Base-by-base conservation (phyloP, 2,888 invertebrate species). In the Metacarcinus magister region DNA sequence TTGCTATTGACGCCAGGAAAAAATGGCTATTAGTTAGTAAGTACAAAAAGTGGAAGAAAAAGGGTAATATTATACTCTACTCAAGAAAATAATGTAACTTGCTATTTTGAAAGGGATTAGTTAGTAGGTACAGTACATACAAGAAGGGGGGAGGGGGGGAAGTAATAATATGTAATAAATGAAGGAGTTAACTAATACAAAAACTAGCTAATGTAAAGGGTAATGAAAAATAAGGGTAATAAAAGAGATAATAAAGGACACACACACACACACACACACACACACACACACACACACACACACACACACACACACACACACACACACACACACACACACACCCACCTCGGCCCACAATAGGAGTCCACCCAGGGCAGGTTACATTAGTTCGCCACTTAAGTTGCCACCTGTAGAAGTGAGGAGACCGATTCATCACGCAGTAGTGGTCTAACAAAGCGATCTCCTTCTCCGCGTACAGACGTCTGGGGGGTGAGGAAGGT, bases 281-380 rank as follows among this genome's bases (percentile, higher is more conserved):
- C 39, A 39, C 39, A 39, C 39, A 39, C 39, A 39, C 39, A 39
- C 39, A 39, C 39, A 39, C 39, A 39, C 39, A 39, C 39, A 39
- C 39, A 48, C 48, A 48, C 48, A 48, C 48, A 48, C 39, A 48
- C 48, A 48, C 10, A 48, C 48, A 48, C 48, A 48, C 39, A 48
- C 48, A 48, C 8, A 48, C 13, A 3, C 10, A 48, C 48, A 13
- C 2, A 54, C 16, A 0, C 2, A 54, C 54, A 13, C 54, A 19
- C 19, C 0, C 16, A 82, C 82, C 82, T 82, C 13, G 32, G 7
- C 82, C 82, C 28, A 32, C 32, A 8, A 32, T 28, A 2, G 82
- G 82, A 7, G 82, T 82, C 82, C 82, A 82, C 16, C 82, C 82
- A 10, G 82, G 82, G 82, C 82, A 82, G 82, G 82, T 82, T 7